Evolutionary conservation across 1,140 invertebrate genomes (phyloP).

Genomic region (Drosophila sucinea): DNA sequence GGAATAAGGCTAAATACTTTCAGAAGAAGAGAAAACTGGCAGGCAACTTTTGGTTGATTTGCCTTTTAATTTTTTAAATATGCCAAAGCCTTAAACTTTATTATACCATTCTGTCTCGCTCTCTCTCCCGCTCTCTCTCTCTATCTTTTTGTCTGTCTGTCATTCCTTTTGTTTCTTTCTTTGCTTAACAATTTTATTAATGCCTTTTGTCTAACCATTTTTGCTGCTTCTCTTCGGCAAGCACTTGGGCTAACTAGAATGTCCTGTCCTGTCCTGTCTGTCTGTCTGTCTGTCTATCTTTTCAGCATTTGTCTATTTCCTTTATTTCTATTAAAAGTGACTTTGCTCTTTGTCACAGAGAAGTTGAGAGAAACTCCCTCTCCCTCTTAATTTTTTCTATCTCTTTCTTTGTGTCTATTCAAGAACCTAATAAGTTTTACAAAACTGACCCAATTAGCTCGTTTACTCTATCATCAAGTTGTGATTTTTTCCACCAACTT

Average conservation of each 20-base stretch:
- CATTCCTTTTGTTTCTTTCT: neutral
- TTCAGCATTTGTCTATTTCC: conserved; percentile 2
- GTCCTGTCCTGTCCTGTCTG: neutral
- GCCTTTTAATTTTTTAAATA: neutral
- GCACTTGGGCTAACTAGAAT: conserved; percentile 10
- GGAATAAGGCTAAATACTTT: no score
- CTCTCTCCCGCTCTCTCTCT: neutral
- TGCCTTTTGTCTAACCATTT: conserved; percentile 10
- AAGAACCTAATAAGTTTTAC: conserved; percentile 66
- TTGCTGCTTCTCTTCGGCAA: neutral
- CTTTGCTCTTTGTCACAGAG: conserved; percentile 8
- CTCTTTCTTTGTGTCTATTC: conserved; percentile 24
- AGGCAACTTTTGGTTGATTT: no score
- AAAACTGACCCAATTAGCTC: conserved; percentile 71
- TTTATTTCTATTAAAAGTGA: conserved; percentile 15
- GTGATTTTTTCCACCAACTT: conserved; percentile 30
- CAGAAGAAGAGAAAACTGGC: no score
- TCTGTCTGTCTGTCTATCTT: neutral
- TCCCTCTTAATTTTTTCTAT: neutral
- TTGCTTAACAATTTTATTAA: conserved; percentile 4
- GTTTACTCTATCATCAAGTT: conserved; percentile 41
- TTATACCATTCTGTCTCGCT: neutral
- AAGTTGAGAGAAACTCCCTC: conserved; percentile 6
- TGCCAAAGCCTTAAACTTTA: neutral
- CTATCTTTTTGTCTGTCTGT: neutral